These are phyloP conservation scores for Drosophila setosimentum DNA, from an alignment of 2,888 invertebrate genomes.

Conservation along the genomic window DNA sequence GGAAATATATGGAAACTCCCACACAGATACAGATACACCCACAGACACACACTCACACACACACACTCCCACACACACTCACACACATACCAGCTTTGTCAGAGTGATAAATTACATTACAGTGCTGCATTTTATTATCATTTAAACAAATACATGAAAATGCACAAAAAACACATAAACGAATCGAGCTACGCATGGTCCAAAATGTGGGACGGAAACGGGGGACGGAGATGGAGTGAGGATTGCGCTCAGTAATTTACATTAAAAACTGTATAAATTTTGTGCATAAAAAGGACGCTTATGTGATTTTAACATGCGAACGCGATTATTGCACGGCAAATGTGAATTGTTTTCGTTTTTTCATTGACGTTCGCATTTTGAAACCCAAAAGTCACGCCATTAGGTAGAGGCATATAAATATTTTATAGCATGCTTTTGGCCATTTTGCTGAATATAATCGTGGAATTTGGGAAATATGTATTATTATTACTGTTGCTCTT, in stretches of 20 bases:
- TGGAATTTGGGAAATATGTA: conserved; percentile 5
- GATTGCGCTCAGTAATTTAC: conserved; percentile 25
- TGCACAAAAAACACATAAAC: conserved; percentile 21
- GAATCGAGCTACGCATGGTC: conserved; percentile 2
- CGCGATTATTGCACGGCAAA: conserved; percentile 41
- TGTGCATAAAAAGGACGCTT: conserved; percentile 48
- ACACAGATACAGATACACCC: conserved; percentile 2
- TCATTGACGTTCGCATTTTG: conserved; percentile 5
- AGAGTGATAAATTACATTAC: conserved; percentile 66
- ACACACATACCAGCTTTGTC: neutral
- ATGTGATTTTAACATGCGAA: conserved; percentile 63
- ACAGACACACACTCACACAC: conserved; percentile 3
- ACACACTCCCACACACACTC: neutral
- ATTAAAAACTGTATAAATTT: conserved; percentile 56
- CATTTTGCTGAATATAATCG: conserved; percentile 1
- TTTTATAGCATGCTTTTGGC: conserved; percentile 48
- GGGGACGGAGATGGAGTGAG: neutral
- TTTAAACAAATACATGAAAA: conserved; percentile 49
- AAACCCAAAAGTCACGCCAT: conserved; percentile 47
- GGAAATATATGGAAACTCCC: conserved; percentile 8
- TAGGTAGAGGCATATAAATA: conserved; percentile 41
- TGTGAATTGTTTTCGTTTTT: conserved; percentile 12
- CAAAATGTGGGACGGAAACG: neutral
- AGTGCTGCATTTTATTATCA: conserved; percentile 71
- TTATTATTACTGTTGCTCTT: conserved; percentile 14